Conservation (phyloP, 2,888 invertebrate species). For the Coleophora deauratella region DNA sequence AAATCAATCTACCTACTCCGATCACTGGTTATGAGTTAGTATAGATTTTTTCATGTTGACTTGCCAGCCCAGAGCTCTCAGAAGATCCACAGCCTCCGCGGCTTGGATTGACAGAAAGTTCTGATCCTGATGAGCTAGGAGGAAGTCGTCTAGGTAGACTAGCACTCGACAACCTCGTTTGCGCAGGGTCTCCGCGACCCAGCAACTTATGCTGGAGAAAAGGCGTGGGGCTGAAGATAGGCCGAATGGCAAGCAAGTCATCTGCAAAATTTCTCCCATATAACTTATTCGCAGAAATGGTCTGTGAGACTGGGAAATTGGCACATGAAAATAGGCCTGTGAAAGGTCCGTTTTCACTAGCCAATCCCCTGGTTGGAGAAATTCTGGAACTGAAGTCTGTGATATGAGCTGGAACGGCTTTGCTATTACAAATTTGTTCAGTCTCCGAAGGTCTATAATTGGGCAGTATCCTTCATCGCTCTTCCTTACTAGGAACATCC, state of each 20-base stretch:
- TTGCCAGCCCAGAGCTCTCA: background rate
- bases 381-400: constrained; percentile 3
- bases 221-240: constrained; percentile 7
- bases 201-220: constrained; percentile 6
- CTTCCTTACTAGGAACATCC: constrained; percentile 3
- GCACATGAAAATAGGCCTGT: constrained; percentile 1
- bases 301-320: background rate
- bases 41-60: background rate
- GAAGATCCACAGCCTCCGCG: background rate
- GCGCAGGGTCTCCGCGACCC: constrained; percentile 7
- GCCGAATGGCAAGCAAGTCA: constrained; percentile 10
- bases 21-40: too few species aligned
- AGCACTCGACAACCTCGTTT: constrained; percentile 3
- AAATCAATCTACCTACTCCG: too few species aligned
- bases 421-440: background rate
- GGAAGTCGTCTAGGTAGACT: constrained; percentile 10
- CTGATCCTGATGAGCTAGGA: background rate
- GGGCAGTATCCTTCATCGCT: background rate
- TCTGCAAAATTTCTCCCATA: background rate
- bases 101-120: background rate
- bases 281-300: background rate
- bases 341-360: constrained; percentile 8
- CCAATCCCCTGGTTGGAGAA: constrained; percentile 9
- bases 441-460: background rate
- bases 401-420: constrained; percentile 11